These are phyloP conservation scores for Clupea harengus DNA, from an alignment of 2,113 vertebrate genomes.

Conservation along the genomic window DNA sequence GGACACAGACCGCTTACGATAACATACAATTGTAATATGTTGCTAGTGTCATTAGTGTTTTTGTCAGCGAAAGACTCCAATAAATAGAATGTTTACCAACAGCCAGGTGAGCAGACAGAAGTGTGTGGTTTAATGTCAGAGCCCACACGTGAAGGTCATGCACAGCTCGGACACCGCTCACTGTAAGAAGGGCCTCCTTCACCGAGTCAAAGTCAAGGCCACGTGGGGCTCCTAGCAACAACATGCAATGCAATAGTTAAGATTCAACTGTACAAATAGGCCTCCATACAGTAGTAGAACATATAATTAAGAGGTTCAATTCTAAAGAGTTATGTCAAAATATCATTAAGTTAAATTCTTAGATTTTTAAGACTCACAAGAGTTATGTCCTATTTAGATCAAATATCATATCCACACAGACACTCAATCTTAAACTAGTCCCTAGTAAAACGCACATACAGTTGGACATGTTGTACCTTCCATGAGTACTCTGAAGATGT, in stretches of 20 bases:
- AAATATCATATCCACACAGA: too few relatives aligned
- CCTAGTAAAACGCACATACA: neutral
- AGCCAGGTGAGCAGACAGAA: constrained; percentile 81
- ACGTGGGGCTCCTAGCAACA: constrained; percentile 72
- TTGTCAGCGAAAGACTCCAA: neutral
- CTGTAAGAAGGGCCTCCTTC: constrained; percentile 71
- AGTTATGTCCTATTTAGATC: too few relatives aligned
- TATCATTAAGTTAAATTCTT: too few relatives aligned
- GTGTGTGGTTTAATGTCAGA: constrained; percentile 70
- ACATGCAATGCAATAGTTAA: neutral
- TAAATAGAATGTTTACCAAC: constrained; percentile 65
- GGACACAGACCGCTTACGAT: neutral
- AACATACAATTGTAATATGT: neutral
- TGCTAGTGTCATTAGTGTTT: neutral
- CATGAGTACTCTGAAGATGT: constrained; percentile 85
- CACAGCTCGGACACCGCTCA: constrained; percentile 74
- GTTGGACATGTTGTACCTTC: constrained; percentile 73
- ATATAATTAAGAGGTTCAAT: neutral
- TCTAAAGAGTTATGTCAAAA: too few relatives aligned
- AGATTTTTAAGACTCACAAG: too few relatives aligned
- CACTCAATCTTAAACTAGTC: neutral
- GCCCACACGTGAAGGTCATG: constrained; percentile 89
- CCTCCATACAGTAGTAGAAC: neutral
- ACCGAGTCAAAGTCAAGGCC: constrained; percentile 72
- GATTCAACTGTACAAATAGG: neutral